Percentiles rank a stretch among this genome's conserved stretches.
phyloP scores from a whole-genome alignment of 2,113 vertebrate species.

The human region DNA sequence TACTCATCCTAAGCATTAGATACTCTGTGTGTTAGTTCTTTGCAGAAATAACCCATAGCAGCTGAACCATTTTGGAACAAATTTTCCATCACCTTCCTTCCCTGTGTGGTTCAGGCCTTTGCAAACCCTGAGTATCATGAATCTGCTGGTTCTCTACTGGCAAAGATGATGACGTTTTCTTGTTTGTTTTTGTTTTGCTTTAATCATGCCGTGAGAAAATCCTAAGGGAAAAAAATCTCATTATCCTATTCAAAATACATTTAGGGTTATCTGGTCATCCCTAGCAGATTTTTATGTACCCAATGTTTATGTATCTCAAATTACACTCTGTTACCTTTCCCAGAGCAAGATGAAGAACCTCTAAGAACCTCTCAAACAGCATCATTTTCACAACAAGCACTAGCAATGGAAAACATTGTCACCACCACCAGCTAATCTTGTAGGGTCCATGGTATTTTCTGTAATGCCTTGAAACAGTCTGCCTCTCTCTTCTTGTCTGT shows the following conservation, averaged over 20 bases:
- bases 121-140: background rate
- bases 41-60: conserved; percentile 75
- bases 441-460: background rate
- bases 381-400: background rate
- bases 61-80: conserved; percentile 80
- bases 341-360: background rate
- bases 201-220: conserved; percentile 47
- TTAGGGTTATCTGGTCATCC: background rate
- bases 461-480: conserved; percentile 55
- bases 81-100: conserved; percentile 59
- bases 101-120: conserved; percentile 31
- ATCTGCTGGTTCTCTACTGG: background rate
- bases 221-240: background rate
- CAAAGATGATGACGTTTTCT: conserved; percentile 11
- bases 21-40: conserved; percentile 68
- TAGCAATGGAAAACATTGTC: background rate
- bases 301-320: conserved; percentile 5
- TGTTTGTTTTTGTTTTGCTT: background rate
- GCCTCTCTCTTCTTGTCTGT: background rate
- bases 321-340: conserved; percentile 9
- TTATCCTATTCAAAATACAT: conserved; percentile 44
- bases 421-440: background rate
- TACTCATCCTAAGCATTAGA: conserved; percentile 65
- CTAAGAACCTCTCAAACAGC: background rate
- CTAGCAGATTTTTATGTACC: background rate